A percentile compares a stretch with the other conserved stretches of the same genome.
Evolutionary conservation across 2,797 vertebrate genomes (phyloP).

Genomic region (Argya squamiceps): DNA sequence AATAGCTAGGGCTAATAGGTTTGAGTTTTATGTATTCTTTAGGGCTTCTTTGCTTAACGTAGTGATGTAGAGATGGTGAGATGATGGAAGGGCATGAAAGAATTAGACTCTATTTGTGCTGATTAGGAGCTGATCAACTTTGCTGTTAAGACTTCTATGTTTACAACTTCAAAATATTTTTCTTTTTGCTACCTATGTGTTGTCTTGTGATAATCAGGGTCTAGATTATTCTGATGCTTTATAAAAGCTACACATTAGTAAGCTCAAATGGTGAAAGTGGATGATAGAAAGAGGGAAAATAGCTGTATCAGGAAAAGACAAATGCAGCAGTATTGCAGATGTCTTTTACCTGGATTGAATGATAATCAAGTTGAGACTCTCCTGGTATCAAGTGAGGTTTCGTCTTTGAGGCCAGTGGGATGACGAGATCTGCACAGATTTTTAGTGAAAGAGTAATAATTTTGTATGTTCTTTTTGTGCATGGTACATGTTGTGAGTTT

Average conservation of each 20-base stretch:
- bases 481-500: neutral
- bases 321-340: slow-evolving; percentile 63
- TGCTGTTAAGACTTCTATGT: neutral
- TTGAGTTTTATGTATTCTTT: slow-evolving; percentile 2
- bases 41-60: neutral
- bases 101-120: neutral
- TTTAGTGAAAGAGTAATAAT: neutral
- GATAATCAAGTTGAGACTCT: slow-evolving; percentile 3
- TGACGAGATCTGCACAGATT: neutral
- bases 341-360: slow-evolving; percentile 51
- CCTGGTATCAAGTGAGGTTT: neutral
- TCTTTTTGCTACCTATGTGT: neutral
- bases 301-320: neutral
- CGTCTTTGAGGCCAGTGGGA: neutral
- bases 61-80: neutral
- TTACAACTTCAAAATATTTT: slow-evolving; percentile 8
- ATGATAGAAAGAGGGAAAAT: neutral
- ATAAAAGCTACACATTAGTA: neutral
- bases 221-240: neutral
- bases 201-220: neutral
- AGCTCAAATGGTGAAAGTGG: neutral
- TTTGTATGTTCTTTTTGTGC: neutral
- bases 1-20: neutral
- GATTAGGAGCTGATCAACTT: neutral
- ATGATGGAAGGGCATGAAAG: neutral